Evolutionary conservation across 1,140 invertebrate genomes (phyloP).

Genomic region (Oncopodura yosiiana): DNA sequence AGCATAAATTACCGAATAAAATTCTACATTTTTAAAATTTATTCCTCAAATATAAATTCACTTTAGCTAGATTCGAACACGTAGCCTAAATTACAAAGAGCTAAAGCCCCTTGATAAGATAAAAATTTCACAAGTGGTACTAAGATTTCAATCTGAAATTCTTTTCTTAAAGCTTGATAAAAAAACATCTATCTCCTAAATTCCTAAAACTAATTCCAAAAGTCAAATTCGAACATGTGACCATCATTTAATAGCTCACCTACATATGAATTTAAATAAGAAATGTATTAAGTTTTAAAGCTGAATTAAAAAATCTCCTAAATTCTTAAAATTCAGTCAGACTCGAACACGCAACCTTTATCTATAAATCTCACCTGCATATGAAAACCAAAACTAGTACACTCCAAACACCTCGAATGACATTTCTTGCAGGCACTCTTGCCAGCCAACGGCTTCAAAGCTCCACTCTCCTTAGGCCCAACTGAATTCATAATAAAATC

Average conservation of each 20-base stretch:
- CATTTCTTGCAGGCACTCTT: slow-evolving; percentile 80
- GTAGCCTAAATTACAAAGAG: no score
- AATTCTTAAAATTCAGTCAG: background rate
- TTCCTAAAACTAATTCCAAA: no score
- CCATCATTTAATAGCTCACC: no score
- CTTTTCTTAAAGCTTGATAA: no score
- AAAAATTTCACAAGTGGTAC: no score
- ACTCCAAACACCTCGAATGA: slow-evolving; percentile 78
- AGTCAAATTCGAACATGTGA: no score
- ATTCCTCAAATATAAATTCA: no score
- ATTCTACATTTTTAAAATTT: background rate
- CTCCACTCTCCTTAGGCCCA: slow-evolving; percentile 58
- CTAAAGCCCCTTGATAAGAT: no score
- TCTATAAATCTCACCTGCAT: slow-evolving; percentile 47
- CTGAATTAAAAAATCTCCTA: background rate
- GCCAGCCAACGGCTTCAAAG: slow-evolving; percentile 56
- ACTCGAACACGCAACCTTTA: background rate
- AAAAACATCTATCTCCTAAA: no score
- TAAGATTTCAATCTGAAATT: no score
- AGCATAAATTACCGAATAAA: background rate
- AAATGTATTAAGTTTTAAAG: background rate
- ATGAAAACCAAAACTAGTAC: slow-evolving; percentile 78
- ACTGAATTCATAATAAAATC: slow-evolving; percentile 63
- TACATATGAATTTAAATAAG: no score
- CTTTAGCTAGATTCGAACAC: no score